Evolutionary conservation across 2,113 vertebrate species (phyloP).

Genomic region (Psittacula cyanocephala): DNA sequence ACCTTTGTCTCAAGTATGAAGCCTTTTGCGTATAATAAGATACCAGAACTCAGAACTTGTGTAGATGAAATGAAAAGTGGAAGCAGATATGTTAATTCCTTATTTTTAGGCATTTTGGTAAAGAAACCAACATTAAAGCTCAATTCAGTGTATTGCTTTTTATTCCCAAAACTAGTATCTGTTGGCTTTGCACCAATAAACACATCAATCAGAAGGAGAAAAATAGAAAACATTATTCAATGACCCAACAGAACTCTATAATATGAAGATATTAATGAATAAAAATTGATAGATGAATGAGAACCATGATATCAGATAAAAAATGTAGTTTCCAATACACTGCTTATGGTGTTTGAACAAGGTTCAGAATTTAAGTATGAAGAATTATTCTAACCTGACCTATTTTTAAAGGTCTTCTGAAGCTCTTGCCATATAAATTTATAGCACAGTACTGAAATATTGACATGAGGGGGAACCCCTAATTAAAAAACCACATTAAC

Average conservation of each 20-base stretch:
- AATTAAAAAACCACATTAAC: accelerated
- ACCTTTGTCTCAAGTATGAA: not conserved
- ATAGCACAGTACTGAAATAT: not conserved
- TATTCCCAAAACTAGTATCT: constrained; percentile 23
- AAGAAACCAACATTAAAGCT: constrained; percentile 1
- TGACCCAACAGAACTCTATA: constrained; percentile 25
- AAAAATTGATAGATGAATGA: constrained; percentile 36
- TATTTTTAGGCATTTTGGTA: not conserved
- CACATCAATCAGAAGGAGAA: constrained; percentile 38
- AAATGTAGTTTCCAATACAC: not conserved
- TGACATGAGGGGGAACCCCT: not conserved
- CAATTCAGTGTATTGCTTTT: not conserved
- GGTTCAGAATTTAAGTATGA: constrained; percentile 5
- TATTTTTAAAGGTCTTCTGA: not conserved
- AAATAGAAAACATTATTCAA: constrained; percentile 45
- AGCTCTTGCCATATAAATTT: not conserved
- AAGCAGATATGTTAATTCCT: constrained; percentile 18
- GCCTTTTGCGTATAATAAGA: not conserved
- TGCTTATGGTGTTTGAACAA: not conserved
- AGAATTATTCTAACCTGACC: not conserved
- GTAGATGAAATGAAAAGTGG: constrained; percentile 41
- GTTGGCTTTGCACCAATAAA: constrained; percentile 39
- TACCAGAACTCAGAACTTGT: not conserved
- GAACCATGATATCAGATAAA: not conserved
- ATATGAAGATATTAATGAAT: constrained; percentile 18